phyloP scores from a whole-genome alignment of 2,797 vertebrate genomes.

The Sus cebifrons region DNA sequence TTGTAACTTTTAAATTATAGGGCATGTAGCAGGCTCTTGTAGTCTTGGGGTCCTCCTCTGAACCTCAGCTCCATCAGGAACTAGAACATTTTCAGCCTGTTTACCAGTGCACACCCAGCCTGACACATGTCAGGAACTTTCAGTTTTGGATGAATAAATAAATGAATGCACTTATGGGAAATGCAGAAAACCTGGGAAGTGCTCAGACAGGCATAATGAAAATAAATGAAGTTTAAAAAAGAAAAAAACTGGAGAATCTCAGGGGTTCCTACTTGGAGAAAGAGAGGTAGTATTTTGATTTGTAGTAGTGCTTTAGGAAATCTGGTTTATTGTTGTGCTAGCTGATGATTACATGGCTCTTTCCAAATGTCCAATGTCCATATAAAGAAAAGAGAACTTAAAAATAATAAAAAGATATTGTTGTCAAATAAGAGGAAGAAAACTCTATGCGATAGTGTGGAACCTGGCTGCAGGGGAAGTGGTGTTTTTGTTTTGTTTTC shows the following conservation, averaged over 20 bases:
- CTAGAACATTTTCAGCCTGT: not conserved
- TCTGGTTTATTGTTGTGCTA: not conserved
- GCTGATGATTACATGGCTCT: not conserved
- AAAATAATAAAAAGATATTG: not conserved
- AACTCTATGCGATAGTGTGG: not conserved
- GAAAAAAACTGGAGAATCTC: not conserved
- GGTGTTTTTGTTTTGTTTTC: not conserved
- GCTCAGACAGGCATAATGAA: not conserved
- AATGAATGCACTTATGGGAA: not conserved
- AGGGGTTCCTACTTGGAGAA: not conserved
- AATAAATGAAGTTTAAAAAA: not conserved
- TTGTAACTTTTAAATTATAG: constrained; percentile 18
- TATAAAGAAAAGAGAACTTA: not conserved
- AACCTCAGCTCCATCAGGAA: not conserved
- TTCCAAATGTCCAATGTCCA: not conserved
- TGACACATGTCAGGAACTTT: not conserved
- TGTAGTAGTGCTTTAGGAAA: not conserved
- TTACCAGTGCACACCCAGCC: not conserved
- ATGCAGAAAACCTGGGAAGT: not conserved
- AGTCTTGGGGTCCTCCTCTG: not conserved
- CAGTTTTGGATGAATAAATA: not conserved
- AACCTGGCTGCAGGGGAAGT: not conserved
- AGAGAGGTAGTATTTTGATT: not conserved
- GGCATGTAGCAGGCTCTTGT: not conserved
- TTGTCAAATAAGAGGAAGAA: not conserved